phyloP scores from a whole-genome alignment of 1,140 invertebrate genomes.

The Phocides pigmalion region DNA sequence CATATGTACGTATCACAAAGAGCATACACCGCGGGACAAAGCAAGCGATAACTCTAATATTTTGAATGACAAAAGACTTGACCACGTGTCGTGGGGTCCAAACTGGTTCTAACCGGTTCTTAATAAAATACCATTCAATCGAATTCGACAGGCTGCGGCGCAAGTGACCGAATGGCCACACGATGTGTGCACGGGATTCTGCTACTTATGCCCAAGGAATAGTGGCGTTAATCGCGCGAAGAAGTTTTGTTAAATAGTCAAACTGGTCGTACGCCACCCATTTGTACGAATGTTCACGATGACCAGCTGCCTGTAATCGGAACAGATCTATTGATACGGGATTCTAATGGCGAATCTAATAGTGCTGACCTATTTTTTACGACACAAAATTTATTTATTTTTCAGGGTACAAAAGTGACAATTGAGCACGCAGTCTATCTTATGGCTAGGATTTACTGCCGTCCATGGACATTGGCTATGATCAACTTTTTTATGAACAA shows the following conservation, averaged over 20 bases:
- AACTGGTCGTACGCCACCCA: slow-evolving; percentile 41
- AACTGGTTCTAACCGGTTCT: slow-evolving; percentile 73
- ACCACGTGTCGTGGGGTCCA: slow-evolving; percentile 71
- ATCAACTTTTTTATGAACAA: too few relatives aligned
- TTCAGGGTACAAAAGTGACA: too few relatives aligned
- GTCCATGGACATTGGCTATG: too few relatives aligned
- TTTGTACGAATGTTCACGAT: slow-evolving; percentile 53
- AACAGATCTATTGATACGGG: slow-evolving; percentile 65
- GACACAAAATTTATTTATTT: too few relatives aligned
- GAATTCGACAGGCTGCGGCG: slow-evolving; percentile 53
- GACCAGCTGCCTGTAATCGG: slow-evolving; percentile 71
- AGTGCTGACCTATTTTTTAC: slow-evolving; percentile 32
- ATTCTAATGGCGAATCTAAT: slow-evolving; percentile 49
- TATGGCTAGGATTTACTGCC: too few relatives aligned
- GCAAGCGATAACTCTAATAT: slow-evolving; percentile 70
- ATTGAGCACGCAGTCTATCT: too few relatives aligned
- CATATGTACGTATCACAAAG: slow-evolving; percentile 18
- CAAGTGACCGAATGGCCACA: slow-evolving; percentile 41
- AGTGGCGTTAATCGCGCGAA: slow-evolving; percentile 35
- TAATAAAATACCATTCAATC: slow-evolving; percentile 75
- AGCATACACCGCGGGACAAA: slow-evolving; percentile 50
- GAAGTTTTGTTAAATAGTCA: slow-evolving; percentile 6
- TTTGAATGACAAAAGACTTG: slow-evolving; percentile 68
- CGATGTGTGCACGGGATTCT: slow-evolving; percentile 35
- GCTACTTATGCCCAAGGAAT: slow-evolving; percentile 29